Conservation (phyloP, 2,797 vertebrate genomes). For the Lagothrix lagotricha region DNA sequence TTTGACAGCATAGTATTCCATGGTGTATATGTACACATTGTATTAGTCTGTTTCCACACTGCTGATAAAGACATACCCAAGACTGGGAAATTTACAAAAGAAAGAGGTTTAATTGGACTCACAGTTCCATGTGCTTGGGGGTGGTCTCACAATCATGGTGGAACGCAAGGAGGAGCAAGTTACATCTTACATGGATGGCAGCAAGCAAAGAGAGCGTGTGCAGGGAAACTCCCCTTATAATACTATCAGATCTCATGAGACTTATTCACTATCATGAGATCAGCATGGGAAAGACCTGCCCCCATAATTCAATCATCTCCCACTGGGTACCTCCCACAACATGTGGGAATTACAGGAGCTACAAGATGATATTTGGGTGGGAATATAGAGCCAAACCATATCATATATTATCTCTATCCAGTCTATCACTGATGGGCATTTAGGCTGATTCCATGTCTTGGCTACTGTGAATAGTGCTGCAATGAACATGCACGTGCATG, state of each 20-base stretch:
- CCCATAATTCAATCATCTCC: not conserved
- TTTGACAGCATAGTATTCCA: not conserved
- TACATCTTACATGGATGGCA: not conserved
- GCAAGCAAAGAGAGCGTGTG: not conserved
- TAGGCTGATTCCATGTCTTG: not conserved
- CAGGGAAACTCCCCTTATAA: not conserved
- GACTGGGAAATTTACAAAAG: not conserved
- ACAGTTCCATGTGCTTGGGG: not conserved
- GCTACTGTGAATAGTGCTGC: not conserved
- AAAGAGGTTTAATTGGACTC: not conserved
- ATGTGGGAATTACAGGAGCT: not conserved
- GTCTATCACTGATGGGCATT: not conserved
- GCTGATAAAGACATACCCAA: not conserved
- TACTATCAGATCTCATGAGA: not conserved
- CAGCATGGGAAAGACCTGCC: not conserved
- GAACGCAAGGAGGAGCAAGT: not conserved
- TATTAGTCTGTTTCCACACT: not conserved
- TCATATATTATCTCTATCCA: not conserved
- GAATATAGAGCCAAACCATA: not conserved
- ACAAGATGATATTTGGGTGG: not conserved
- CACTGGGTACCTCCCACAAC: not conserved
- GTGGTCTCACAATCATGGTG: not conserved
- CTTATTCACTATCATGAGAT: not conserved
- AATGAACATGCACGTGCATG: not conserved
- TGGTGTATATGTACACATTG: not conserved